phyloP scores from a whole-genome alignment of 2,113 vertebrate species.

The Brachyhypopomus gauderio region DNA sequence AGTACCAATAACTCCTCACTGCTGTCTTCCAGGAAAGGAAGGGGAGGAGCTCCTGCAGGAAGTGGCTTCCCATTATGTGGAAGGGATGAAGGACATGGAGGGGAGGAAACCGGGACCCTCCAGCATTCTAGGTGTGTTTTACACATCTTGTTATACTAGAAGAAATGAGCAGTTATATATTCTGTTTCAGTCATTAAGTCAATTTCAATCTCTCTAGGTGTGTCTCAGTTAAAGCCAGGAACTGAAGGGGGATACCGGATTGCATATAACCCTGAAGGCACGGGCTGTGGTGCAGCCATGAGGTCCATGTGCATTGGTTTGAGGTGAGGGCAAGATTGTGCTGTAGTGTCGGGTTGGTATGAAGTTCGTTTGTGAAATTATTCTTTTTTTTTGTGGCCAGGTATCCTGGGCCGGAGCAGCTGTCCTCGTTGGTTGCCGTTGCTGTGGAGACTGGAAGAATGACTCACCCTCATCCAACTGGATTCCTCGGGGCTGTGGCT shows the following conservation, averaged over 20 bases:
- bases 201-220: slow-evolving; percentile 64
- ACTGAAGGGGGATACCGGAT: slow-evolving; percentile 75
- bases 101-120: slow-evolving; percentile 82
- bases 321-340: slow-evolving; percentile 60
- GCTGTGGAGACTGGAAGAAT: slow-evolving; percentile 82
- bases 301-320: slow-evolving; percentile 86
- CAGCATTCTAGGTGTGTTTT: slow-evolving; percentile 72
- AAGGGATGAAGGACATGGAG: slow-evolving; percentile 84
- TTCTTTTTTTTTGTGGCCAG: slow-evolving; percentile 52
- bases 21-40: slow-evolving; percentile 65
- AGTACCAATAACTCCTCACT: not conserved
- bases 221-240: slow-evolving; percentile 77
- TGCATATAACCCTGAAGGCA: slow-evolving; percentile 75
- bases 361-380: not conserved
- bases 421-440: slow-evolving; percentile 72
- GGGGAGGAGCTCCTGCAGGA: slow-evolving; percentile 78
- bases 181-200: not conserved
- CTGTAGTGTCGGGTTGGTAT: not conserved
- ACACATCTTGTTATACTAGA: too few species aligned
- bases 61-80: slow-evolving; percentile 75
- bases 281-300: slow-evolving; percentile 83
- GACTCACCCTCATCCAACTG: slow-evolving; percentile 84
- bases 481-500: slow-evolving; percentile 77
- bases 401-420: slow-evolving; percentile 74
- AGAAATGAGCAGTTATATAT: too few species aligned